Base-by-base conservation (phyloP, 2,113 vertebrate species). In the Trematocara unimaculatum region DNA sequence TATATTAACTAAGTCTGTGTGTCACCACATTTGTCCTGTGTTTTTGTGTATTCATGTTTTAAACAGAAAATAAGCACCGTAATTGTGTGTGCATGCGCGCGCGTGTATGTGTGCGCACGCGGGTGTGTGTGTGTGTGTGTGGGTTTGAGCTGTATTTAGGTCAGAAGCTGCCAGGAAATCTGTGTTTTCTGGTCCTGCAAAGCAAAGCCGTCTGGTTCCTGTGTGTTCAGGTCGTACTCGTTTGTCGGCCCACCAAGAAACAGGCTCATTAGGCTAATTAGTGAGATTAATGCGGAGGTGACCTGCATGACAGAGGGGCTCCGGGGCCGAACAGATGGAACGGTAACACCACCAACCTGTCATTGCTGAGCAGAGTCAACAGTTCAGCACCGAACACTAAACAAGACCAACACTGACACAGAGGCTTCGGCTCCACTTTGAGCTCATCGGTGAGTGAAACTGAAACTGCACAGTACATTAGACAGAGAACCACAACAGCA, bases 251-350 rank as follows among this genome's bases (percentile, higher is more conserved):
- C 94, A 93, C 83, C 92, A 88, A 92, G 90, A 92, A 90, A 82
- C 88, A 67, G 79, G 45, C 85, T 94, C 91, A 84, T 94, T 93
- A 93, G 87, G 79, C 86, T 93, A 93, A 93, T 94, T 93, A 94
- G 88, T 77, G 20, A 49, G 84, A 92, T 91, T 89, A 91, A 93
- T 93, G 77, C 84, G 74, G 88, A 92, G 89, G 90, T 93, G 92
- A 93, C 86, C 90, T 78, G 91, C 87, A 77, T 3, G 78, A 40
- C 9, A 12, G 81, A 67, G 64, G 51, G 60, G 80, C 85, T 89
- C 85, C 15, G 18, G 85, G 87, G 93, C 91, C 56, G 38, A 84
- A 86, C 93, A 94, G 93, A 93, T 94, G 93, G 93, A 86, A 86
- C 35, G 9, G 85, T 45, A 84, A 84, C 87, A 83, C 84, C 45